Evolutionary conservation across 2,888 invertebrate genomes (phyloP), one percentile per base, ranked within the genome.

Genomic region (Lypha dubia): DNA sequence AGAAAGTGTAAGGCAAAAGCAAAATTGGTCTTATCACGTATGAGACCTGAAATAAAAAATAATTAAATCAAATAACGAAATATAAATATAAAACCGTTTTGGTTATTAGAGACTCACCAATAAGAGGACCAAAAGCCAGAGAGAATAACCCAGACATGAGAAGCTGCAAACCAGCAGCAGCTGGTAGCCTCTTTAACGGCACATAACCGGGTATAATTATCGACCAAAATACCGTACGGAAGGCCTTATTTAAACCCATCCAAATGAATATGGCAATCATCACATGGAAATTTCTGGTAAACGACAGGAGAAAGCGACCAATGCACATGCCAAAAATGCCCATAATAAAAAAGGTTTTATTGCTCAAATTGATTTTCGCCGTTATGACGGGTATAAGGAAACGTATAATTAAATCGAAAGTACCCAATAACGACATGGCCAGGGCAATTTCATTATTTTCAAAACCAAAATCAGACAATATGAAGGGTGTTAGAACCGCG

Each of bases 151-250:
- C 96, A 87, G 95, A 94, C 74, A 94, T 94, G 0, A 95, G 91
- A 38, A 96, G 90, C 88, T 96, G 95, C 35, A 96, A 92, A 0
- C 96, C 96, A 4, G 95, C 93, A 0, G 96, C 96, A 11, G 95
- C 95, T 0, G 96, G 95, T 77, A 96, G 88, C 83, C 95, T 94
- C 80, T 94, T 94, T 8, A 96, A 88, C 0, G 95, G 94, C 35
- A 96, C 95, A 89, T 96, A 94, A 0, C 94, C 94, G 1, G 96
- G 95, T 87, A 96, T 95, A 15, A 95, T 95, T 15, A 96, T 90
- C 0, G 95, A 94, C 94, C 95, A 95, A 88, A 95, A 96, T 24
- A 96, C 95, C 0, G 95, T 95, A 77, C 95, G 93, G 32, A 96
- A 91, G 0, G 95, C 96, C 91, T 96, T 96, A 28, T 95, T 95